Evolutionary conservation across 2,888 invertebrate species (phyloP), one percentile per base, ranked within the genome.

Genomic region (Melanostoma scalare): DNA sequence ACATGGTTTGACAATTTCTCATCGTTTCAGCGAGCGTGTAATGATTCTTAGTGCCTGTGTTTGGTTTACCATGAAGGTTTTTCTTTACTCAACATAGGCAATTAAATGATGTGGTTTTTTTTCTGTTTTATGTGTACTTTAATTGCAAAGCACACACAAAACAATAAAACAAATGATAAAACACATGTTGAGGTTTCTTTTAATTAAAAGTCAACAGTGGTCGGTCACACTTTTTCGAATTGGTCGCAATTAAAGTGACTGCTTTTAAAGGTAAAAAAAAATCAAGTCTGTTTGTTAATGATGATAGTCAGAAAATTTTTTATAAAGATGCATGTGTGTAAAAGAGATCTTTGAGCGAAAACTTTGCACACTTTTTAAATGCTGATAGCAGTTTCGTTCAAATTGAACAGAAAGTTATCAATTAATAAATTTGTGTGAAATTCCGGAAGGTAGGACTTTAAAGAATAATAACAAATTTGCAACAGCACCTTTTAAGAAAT

Each of bases 41-140:
- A 82, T 77, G 81, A 77, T 73, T 73, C 77, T 77, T 68, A 63
- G 73, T 77, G 81, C 72, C 81, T 82, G 58, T 65, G 72, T 63
- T 82, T 82, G 77, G 72, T 68, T 82, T 82, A 44, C 81, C 63
- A 58, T 82, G 72, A 73, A 72, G 67, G 71, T 56, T 55, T 35
- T 33, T 10, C 30, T 67, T 65, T n/a, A 53, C 40, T 76, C 40
- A 81, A 65, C 69, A 53, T 60, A 71, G 71, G 67, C 81, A 77
- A 82, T 82, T 82, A 72, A 67, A 72, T 56, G 53, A 46, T 53
- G 53, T 55, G 20, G 8, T 50, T 4, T 46, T 42, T 44, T 75
- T n/a, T 42, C 31, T 44, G 35, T 52, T 10, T 38, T 6, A 4
- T 40, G 4, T 40, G 20, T 53, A 6, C 10, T 65, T 33, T 71